Evolutionary conservation across 2,113 vertebrate species (phyloP), one percentile per base, ranked within the genome.

Genomic region (Caranx melampygus): DNA sequence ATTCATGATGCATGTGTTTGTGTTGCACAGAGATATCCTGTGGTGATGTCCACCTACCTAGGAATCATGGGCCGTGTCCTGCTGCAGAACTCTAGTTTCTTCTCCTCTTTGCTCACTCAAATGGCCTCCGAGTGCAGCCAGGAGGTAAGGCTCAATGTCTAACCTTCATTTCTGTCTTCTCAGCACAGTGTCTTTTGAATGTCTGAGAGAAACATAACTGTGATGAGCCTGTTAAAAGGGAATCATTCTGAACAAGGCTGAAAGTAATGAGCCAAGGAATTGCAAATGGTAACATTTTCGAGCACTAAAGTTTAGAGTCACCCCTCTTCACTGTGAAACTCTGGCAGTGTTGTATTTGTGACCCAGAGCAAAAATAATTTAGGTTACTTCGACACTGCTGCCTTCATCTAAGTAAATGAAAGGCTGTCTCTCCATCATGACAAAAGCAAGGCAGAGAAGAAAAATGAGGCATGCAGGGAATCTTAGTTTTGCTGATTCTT

Each of bases 11-110:
- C 26, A 11, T 62, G 37, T 82, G 49, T 75, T 35, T 84, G 49
- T 84, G 54, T 68, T 86, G n/a, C 84, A 54, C 94, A 99, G 98
- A 95, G 96, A 72, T 98, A 98, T 65, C 97, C 98, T 1, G 96
- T 99, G 62, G 96, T 98, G 80, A 99, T 99, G 98, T 98, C 98
- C 55, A 96, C 97, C 5, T 98, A 99, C 82, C 92, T 99, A 0
- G 98, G 97, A 33, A 95, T 99, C 52, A 95, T 97, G 70, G 98
- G 97, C 78, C 96, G 97, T 55, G 93, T 99, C 64, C 87, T 99
- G 1, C 94, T 99, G 44, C 98, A 99, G 94, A 99, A 99, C 92
- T 91, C 95, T 79, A 95, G 93, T 66, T 97, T 97, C 89, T 99
- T 99, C 94, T 98, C 96, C 20, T 94, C 97, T 26, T 93, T 99